Percentiles rank a stretch among this genome's conserved stretches.
Conservation (phyloP, 2,888 invertebrate genomes). For the Gandaritis pyraliata region DNA sequence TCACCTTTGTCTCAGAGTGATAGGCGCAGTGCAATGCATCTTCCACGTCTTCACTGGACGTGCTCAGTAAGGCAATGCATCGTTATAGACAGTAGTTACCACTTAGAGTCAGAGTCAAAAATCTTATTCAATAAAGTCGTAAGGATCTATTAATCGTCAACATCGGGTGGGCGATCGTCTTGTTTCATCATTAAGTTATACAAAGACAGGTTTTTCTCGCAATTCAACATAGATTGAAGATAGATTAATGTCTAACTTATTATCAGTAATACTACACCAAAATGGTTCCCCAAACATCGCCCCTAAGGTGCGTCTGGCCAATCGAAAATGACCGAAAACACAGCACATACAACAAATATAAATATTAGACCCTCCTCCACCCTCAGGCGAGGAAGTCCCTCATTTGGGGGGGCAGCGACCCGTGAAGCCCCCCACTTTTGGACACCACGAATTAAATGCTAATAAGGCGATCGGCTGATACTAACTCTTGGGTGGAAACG, state of each 20-base stretch:
- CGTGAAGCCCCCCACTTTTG: constrained; percentile 77
- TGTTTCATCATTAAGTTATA: no score
- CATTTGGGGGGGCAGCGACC: constrained; percentile 80
- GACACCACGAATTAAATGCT: constrained; percentile 80
- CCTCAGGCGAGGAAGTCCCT: constrained; percentile 78
- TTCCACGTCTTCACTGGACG: no score
- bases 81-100: no score
- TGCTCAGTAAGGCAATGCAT: no score
- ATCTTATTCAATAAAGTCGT: no score
- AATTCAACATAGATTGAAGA: neutral
- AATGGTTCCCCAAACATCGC: constrained; percentile 47
- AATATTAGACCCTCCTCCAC: constrained; percentile 62
- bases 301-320: constrained; percentile 57
- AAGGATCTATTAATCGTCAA: no score
- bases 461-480: constrained; percentile 76
- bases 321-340: constrained; percentile 55
- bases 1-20: no score
- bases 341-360: constrained; percentile 56
- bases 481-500: constrained; percentile 53
- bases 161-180: no score
- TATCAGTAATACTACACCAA: constrained; percentile 23
- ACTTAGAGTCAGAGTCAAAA: no score
- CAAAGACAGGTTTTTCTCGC: constrained; percentile 10
- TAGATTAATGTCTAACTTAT: neutral
- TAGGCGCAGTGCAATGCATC: no score